Percentiles rank a stretch among this genome's conserved stretches.
Evolutionary conservation across 2,797 vertebrate genomes (phyloP).

Genomic region (Menidia menidia): DNA sequence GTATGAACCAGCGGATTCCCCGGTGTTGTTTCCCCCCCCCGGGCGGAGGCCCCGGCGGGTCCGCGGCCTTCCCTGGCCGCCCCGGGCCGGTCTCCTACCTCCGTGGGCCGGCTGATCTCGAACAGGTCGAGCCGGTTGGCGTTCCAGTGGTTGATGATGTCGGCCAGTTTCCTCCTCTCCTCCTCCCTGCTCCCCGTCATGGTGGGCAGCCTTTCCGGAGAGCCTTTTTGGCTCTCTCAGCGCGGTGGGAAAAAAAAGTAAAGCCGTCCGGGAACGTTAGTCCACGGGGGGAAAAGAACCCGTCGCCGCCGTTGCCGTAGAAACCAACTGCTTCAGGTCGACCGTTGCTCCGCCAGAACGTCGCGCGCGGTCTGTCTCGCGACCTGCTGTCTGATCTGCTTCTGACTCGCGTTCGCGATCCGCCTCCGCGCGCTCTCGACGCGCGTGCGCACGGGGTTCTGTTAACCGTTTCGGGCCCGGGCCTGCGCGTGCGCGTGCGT

Average conservation of each 20-base stretch:
- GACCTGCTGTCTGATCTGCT: constrained; percentile 61
- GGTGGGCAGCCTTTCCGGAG: constrained; percentile 60
- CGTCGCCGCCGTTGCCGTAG: constrained; percentile 4
- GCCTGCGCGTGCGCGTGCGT: no score
- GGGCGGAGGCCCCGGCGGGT: constrained; percentile 55
- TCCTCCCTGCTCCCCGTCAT: constrained; percentile 95
- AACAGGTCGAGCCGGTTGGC: constrained; percentile 99
- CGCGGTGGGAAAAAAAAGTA: constrained; percentile 14
- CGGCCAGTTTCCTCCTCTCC: constrained; percentile 98
- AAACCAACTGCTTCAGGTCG: constrained; percentile 36
- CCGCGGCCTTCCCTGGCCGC: constrained; percentile 83
- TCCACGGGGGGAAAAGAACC: constrained; percentile 50
- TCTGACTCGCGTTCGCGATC: constrained; percentile 50
- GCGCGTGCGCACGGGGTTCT: constrained; percentile 53
- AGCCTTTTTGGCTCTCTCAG: constrained; percentile 13
- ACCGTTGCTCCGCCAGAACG: constrained; percentile 38
- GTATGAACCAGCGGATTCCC: constrained; percentile 29
- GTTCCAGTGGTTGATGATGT: constrained; percentile 99
- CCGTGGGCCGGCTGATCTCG: constrained; percentile 98
- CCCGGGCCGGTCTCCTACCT: constrained; percentile 87
- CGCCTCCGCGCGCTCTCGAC: constrained; percentile 58
- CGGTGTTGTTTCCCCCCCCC: constrained; percentile 14
- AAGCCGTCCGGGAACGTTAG: constrained; percentile 50
- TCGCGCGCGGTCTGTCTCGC: constrained; percentile 23
- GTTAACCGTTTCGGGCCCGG: constrained; percentile 63